Conservation (phyloP, 2,797 vertebrate species). For the Tenualosa thibaudeaui region DNA sequence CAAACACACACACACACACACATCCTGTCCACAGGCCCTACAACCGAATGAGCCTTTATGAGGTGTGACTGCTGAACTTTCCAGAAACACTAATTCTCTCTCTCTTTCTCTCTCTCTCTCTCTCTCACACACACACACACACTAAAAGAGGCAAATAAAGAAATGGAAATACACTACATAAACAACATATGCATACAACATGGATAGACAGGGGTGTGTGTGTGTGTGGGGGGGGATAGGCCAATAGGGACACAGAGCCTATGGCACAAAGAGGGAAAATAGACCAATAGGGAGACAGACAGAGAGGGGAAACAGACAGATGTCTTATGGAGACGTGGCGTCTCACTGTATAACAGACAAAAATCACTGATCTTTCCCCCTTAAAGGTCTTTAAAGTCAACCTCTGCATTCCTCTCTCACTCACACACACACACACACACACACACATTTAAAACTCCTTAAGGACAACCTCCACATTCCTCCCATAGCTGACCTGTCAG, state of each 20-base stretch:
- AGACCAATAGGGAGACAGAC: background rate
- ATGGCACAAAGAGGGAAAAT: background rate
- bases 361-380: slow-evolving; percentile 5
- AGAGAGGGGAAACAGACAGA: background rate
- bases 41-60: too few species aligned
- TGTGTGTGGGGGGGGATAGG: background rate
- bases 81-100: too few species aligned
- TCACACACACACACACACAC: background rate
- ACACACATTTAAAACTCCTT: slow-evolving; percentile 11
- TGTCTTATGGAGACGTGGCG: background rate
- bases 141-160: too few species aligned
- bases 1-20: too few species aligned
- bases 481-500: slow-evolving; percentile 18
- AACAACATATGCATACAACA: too few species aligned
- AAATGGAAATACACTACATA: too few species aligned
- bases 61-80: too few species aligned
- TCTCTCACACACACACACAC: too few species aligned
- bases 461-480: slow-evolving; percentile 18
- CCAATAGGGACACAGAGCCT: background rate
- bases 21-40: too few species aligned
- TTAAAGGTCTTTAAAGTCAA: background rate
- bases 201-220: background rate
- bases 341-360: background rate
- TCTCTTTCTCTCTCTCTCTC: too few species aligned
- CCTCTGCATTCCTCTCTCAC: background rate